These are phyloP conservation scores for Periophthalmus magnuspinnatus DNA, from an alignment of 2,797 vertebrate genomes.

Conservation along the genomic window DNA sequence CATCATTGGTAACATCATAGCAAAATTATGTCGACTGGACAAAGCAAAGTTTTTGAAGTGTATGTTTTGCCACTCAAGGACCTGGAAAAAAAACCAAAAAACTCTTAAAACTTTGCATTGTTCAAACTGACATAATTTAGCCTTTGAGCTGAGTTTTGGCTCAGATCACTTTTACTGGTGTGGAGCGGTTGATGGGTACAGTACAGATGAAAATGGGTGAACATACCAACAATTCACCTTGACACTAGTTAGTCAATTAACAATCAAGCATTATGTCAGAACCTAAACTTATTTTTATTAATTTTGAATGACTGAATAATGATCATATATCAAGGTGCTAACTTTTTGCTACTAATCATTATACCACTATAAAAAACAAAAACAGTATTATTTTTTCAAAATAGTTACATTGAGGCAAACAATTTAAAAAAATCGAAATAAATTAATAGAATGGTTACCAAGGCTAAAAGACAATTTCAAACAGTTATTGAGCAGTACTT, in stretches of 20 bases:
- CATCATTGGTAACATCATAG: slow-evolving; percentile 83
- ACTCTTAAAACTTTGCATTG: too few relatives aligned
- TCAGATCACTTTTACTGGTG: neutral
- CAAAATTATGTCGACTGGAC: too few relatives aligned
- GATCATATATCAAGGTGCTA: too few relatives aligned
- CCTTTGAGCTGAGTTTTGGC: neutral
- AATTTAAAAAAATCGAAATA: neutral
- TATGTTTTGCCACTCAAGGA: too few relatives aligned
- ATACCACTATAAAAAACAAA: too few relatives aligned
- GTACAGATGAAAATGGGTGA: neutral
- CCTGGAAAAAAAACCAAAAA: too few relatives aligned
- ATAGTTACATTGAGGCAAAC: too few relatives aligned
- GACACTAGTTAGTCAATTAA: neutral
- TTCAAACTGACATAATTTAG: too few relatives aligned
- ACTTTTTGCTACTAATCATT: too few relatives aligned
- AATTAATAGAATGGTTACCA: neutral
- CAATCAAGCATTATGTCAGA: neutral
- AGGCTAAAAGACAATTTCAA: neutral
- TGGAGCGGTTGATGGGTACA: neutral
- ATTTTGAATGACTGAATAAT: too few relatives aligned
- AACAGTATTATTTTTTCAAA: too few relatives aligned
- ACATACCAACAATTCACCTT: neutral
- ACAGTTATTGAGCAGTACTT: neutral
- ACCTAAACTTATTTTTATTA: neutral
- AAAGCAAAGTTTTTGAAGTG: too few relatives aligned